Evolutionary conservation across 2,113 vertebrate species (phyloP).

Genomic region (Eulemur rufifrons): DNA sequence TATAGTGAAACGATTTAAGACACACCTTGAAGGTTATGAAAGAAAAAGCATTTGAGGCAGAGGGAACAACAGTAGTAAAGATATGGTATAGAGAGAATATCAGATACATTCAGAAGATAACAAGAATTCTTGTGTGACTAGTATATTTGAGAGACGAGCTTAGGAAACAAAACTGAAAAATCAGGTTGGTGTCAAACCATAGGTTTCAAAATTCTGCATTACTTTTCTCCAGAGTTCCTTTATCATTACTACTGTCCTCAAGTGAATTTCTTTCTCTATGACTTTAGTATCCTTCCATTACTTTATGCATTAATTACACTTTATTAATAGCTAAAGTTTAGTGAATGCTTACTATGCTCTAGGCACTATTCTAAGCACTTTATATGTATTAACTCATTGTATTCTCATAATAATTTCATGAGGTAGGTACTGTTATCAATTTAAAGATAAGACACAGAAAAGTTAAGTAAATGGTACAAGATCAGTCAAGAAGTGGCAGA

Average conservation of each 20-base stretch:
- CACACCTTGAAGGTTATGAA: background rate
- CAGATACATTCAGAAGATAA: background rate
- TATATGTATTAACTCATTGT: background rate
- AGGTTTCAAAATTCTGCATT: background rate
- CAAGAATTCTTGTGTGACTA: background rate
- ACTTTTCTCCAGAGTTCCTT: background rate
- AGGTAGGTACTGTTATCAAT: background rate
- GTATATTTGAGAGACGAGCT: background rate
- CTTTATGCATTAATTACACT: background rate
- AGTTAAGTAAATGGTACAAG: background rate
- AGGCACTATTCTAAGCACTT: background rate
- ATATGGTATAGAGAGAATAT: background rate
- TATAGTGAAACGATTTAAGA: background rate
- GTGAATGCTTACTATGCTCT: background rate
- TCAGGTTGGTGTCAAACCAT: background rate
- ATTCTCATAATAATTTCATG: background rate
- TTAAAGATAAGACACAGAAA: conserved; percentile 27
- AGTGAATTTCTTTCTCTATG: background rate
- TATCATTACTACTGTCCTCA: background rate
- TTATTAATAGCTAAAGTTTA: background rate
- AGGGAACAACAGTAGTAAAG: background rate
- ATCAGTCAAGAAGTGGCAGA: background rate
- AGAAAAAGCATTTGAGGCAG: background rate
- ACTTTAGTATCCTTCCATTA: background rate
- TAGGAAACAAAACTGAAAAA: background rate